phyloP scores from a whole-genome alignment of 2,113 vertebrate genomes.

The Rhabdomys dilectus region DNA sequence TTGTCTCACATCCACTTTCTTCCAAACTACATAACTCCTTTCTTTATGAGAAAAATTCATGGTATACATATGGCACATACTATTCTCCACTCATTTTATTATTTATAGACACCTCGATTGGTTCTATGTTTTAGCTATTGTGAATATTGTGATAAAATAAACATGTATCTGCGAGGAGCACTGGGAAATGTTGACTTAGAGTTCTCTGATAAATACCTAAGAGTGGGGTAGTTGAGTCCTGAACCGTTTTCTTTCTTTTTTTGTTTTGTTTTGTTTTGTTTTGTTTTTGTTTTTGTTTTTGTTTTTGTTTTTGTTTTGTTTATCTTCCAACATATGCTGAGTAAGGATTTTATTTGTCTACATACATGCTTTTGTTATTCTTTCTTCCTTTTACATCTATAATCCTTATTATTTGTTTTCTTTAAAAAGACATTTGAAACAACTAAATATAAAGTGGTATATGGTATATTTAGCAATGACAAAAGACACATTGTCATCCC shows the following conservation, averaged over 20 bases:
- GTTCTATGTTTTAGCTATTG: neutral
- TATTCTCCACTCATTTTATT: neutral
- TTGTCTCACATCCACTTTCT: neutral
- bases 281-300: too few species aligned
- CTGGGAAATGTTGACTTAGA: neutral
- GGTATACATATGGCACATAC: neutral
- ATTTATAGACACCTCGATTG: neutral
- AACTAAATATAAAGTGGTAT: conserved; percentile 81
- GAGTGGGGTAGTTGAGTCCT: neutral
- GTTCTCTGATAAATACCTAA: neutral
- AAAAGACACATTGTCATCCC: conserved; percentile 69
- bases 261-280: too few species aligned
- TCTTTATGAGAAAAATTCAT: neutral
- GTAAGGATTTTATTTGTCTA: neutral
- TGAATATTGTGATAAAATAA: neutral
- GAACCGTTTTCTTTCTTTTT: too few species aligned
- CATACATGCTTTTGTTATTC: neutral
- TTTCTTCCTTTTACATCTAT: neutral
- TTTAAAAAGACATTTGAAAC: conserved; percentile 74
- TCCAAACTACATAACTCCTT: neutral
- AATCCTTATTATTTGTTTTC: conserved; percentile 81
- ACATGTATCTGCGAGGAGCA: too few species aligned
- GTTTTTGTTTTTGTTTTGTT: too few species aligned
- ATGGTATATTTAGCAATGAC: conserved; percentile 80
- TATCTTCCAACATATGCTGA: neutral